A percentile compares a stretch with the other conserved stretches of the same genome.
These are phyloP conservation scores for Octomys mimax DNA, from an alignment of 2,797 vertebrate species.

Conservation along the genomic window DNA sequence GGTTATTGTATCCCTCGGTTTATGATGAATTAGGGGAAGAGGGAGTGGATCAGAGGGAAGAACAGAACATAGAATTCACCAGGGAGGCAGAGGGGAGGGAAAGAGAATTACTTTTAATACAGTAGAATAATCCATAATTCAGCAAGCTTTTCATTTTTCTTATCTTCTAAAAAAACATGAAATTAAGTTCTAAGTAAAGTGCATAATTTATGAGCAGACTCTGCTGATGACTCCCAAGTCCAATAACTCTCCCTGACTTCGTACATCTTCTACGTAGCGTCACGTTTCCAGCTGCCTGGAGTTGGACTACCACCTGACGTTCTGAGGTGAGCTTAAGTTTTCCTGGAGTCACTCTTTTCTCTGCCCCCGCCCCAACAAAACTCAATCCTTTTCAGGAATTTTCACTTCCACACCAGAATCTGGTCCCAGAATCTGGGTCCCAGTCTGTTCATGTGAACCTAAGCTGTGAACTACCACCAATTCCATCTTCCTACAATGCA, in stretches of 20 bases:
- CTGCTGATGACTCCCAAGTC: slow-evolving; percentile 62
- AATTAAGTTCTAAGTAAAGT: slow-evolving; percentile 83
- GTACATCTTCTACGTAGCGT: background rate
- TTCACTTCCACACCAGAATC: background rate
- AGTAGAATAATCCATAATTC: slow-evolving; percentile 84
- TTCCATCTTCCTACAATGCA: background rate
- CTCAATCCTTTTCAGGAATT: background rate
- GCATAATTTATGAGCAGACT: slow-evolving; percentile 79
- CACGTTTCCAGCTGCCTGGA: background rate
- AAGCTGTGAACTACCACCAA: background rate
- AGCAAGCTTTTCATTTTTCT: slow-evolving; percentile 81
- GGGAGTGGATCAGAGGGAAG: slow-evolving; percentile 57
- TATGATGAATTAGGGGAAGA: slow-evolving; percentile 46
- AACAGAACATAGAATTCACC: slow-evolving; percentile 69
- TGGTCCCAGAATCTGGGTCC: background rate
- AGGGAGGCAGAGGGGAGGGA: slow-evolving; percentile 48
- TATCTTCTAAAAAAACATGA: slow-evolving; percentile 79
- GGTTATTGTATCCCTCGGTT: slow-evolving; percentile 49
- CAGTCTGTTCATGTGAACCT: background rate
- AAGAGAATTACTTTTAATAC: slow-evolving; percentile 76
- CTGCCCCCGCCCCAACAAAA: background rate
- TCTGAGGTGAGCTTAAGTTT: background rate
- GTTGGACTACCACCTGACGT: background rate
- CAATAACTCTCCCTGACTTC: slow-evolving; percentile 12
- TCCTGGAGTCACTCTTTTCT: background rate